phyloP scores from a whole-genome alignment of 1,140 invertebrate species.

The Heliconius congener region DNA sequence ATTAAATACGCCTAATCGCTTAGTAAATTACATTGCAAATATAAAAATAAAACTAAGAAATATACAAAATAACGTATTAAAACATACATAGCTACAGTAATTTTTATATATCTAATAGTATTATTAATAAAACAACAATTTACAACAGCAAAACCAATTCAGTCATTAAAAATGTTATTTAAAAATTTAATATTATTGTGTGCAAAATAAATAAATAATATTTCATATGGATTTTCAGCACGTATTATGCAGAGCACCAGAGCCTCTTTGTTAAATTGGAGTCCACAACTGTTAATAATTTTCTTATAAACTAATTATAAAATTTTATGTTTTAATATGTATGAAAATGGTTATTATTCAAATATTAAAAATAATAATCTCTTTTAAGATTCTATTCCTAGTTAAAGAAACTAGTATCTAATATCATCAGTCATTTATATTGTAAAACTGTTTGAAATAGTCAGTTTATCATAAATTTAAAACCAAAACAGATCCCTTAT shows the following conservation, averaged over 20 bases:
- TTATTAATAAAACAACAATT: background rate
- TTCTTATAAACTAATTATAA: background rate
- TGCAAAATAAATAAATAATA: background rate
- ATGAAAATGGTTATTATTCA: no score
- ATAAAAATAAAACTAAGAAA: background rate
- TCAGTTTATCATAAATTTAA: no score
- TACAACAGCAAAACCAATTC: background rate
- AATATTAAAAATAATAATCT: no score
- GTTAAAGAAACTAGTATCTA: no score
- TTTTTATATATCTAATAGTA: no score
- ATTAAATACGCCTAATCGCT: background rate
- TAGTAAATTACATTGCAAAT: background rate
- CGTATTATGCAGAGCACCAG: constrained; percentile 39
- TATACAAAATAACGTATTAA: no score
- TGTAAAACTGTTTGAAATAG: no score
- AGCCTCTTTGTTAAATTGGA: constrained; percentile 36
- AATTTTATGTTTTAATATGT: no score
- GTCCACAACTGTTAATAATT: background rate
- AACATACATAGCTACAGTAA: no score
- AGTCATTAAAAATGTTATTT: background rate
- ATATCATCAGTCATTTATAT: no score
- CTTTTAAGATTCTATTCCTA: no score
- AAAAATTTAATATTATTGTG: background rate
- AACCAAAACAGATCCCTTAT: no score
- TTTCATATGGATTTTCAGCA: background rate